phyloP scores from a whole-genome alignment of 2,113 vertebrate species.

The Scytalopus superciliaris region DNA sequence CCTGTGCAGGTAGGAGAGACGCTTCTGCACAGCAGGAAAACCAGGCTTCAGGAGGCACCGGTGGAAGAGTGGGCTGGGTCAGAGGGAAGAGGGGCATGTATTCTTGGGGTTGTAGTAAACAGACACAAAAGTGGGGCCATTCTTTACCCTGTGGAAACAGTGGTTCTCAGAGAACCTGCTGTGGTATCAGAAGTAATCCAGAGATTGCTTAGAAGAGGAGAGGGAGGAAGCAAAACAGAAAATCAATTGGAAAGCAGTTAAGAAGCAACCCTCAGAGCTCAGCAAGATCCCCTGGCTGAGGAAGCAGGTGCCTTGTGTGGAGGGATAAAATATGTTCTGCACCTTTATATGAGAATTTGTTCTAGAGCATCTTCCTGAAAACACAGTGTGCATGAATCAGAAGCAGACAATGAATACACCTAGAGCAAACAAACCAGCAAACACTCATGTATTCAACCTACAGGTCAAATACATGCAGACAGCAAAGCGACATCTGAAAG shows the following conservation, averaged over 20 bases:
- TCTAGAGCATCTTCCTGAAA: not conserved
- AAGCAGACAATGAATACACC: not conserved
- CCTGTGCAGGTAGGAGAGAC: not conserved
- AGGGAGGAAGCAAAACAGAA: not conserved
- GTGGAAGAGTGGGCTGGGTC: not conserved
- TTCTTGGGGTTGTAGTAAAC: not conserved
- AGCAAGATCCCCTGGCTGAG: not conserved
- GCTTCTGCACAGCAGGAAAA: not conserved
- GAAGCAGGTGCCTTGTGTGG: not conserved
- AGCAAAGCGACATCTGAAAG: not conserved
- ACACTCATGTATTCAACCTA: fast-evolving
- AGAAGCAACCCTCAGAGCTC: not conserved
- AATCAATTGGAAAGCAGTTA: not conserved
- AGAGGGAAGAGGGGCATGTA: not conserved
- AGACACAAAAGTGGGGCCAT: not conserved
- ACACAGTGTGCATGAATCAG: not conserved
- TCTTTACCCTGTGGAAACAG: not conserved
- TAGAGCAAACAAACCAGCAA: not conserved
- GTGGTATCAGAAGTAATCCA: not conserved
- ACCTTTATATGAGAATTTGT: not conserved
- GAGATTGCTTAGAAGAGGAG: not conserved
- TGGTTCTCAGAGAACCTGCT: not conserved
- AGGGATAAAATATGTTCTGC: not conserved
- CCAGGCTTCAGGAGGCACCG: not conserved
- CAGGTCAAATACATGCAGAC: not conserved